These are phyloP conservation scores for Chirona hameri DNA, from an alignment of 2,888 invertebrate species.

Conservation along the genomic window DNA sequence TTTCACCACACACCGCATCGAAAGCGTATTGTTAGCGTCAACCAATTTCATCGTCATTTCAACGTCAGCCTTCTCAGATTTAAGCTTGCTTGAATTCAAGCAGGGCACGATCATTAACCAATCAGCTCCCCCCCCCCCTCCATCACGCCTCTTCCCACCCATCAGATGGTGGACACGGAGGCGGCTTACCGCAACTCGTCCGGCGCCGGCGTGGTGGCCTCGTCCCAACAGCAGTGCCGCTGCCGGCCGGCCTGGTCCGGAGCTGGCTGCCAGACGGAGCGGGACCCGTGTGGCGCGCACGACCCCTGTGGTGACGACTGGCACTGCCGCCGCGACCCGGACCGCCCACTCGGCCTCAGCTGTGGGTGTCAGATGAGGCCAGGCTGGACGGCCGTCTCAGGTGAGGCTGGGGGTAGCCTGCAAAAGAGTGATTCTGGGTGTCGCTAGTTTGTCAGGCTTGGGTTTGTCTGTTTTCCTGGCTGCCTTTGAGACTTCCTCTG, in stretches of 20 bases:
- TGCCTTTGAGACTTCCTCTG: too few relatives aligned
- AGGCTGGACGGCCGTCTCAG: constrained; percentile 1
- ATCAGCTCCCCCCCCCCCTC: too few relatives aligned
- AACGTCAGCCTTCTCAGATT: too few relatives aligned
- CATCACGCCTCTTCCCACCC: too few relatives aligned
- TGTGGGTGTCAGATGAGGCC: background rate
- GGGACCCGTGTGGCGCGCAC: background rate
- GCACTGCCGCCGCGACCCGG: background rate
- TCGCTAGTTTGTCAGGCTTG: too few relatives aligned
- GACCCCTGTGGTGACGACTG: background rate
- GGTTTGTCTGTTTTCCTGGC: too few relatives aligned
- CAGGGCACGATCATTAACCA: too few relatives aligned
- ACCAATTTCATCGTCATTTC: too few relatives aligned
- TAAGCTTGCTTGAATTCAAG: too few relatives aligned
- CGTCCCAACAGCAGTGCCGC: background rate
- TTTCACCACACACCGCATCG: too few relatives aligned
- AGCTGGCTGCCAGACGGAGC: background rate
- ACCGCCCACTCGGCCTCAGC: background rate
- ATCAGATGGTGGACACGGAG: constrained; percentile 22
- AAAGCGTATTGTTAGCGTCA: too few relatives aligned
- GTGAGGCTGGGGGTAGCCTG: background rate
- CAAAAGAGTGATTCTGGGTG: too few relatives aligned
- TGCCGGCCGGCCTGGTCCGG: constrained; percentile 4
- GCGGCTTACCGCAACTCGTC: background rate
- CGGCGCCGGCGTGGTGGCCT: background rate